Evolutionary conservation across 2,113 vertebrate species (phyloP).

Genomic region (Indicator indicator): DNA sequence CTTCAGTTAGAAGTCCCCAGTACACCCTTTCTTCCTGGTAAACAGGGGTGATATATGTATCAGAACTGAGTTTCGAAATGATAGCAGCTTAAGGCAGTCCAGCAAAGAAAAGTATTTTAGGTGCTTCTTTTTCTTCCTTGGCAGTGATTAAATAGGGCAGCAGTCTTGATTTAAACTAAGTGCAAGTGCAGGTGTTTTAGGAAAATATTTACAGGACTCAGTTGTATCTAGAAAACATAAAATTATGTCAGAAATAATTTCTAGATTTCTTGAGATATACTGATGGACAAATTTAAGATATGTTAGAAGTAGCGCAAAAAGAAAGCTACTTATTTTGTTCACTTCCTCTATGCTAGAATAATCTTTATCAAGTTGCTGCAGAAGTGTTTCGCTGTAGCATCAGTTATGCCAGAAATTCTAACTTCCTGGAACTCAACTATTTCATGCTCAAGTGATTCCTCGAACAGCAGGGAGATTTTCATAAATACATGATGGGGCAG

Average conservation of each 20-base stretch:
- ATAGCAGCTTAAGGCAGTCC: background rate
- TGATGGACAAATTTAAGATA: background rate
- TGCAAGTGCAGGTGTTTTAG: background rate
- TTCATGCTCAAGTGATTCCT: slow-evolving; percentile 27
- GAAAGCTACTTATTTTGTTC: background rate
- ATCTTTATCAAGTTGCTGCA: background rate
- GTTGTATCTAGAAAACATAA: background rate
- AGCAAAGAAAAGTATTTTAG: background rate
- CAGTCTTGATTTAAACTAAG: background rate
- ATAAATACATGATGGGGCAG: slow-evolving; percentile 19
- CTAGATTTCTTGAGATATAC: background rate
- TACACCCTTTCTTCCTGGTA: background rate
- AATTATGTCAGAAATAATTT: background rate
- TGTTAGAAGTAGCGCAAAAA: background rate
- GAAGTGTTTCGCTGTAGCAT: background rate
- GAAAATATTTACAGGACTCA: background rate
- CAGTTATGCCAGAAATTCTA: slow-evolving; percentile 18
- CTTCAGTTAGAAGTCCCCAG: background rate
- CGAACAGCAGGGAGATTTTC: slow-evolving; percentile 24
- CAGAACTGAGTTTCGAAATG: background rate
- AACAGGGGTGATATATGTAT: background rate
- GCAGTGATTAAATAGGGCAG: background rate
- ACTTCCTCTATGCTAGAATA: background rate
- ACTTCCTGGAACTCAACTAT: background rate
- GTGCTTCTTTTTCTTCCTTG: background rate